These are phyloP conservation scores for Rhabdomys dilectus DNA, from an alignment of 2,113 vertebrate species.

Conservation along the genomic window DNA sequence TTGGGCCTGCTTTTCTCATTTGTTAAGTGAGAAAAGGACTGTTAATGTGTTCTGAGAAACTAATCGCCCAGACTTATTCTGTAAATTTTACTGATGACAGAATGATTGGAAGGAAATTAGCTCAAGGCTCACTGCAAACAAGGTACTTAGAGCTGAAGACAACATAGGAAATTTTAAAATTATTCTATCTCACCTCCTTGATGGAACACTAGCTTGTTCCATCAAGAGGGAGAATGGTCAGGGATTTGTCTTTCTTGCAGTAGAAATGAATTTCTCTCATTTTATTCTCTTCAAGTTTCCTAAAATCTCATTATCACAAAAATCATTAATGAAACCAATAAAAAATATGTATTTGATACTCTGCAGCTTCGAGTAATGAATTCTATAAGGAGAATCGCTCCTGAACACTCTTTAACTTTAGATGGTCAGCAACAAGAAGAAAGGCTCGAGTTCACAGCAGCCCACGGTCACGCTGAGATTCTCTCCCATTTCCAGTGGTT, in stretches of 20 bases:
- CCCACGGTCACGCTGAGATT: neutral
- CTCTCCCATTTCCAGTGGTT: neutral
- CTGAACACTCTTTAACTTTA: neutral
- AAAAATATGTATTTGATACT: neutral
- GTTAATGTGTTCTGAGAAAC: neutral
- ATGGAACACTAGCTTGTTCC: neutral
- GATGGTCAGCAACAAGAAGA: neutral
- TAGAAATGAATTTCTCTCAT: neutral
- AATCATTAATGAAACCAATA: neutral
- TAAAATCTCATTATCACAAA: constrained; percentile 27
- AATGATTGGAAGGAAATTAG: neutral
- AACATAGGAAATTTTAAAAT: neutral
- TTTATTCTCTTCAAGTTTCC: constrained; percentile 9
- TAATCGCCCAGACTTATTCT: neutral
- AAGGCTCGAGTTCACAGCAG: neutral
- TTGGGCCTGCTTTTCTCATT: neutral
- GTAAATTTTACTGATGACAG: neutral
- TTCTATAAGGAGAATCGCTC: neutral
- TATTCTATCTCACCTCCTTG: neutral
- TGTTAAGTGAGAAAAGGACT: neutral
- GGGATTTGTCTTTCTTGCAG: neutral
- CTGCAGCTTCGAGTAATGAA: neutral
- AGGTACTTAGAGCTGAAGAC: neutral
- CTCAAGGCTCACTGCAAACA: neutral
- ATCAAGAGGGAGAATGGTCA: neutral